Percentiles rank a stretch among this genome's conserved stretches.
phyloP scores from a whole-genome alignment of 2,797 vertebrate species.

The Premnoplex brunnescens region DNA sequence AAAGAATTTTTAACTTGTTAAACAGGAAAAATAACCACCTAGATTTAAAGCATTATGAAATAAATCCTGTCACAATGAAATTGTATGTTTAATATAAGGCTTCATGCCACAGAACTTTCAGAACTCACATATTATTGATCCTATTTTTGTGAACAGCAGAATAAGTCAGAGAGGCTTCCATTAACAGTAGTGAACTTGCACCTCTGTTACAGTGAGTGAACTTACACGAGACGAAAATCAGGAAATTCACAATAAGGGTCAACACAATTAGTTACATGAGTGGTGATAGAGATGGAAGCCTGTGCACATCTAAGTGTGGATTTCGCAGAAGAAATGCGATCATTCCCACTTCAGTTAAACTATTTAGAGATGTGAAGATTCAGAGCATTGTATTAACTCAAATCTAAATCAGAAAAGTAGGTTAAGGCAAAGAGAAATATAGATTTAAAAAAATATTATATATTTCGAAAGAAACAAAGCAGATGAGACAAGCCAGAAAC shows the following conservation, averaged over 20 bases:
- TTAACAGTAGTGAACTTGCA: not conserved
- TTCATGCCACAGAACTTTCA: not conserved
- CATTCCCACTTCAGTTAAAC: not conserved
- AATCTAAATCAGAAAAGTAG: not conserved
- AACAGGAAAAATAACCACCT: not conserved
- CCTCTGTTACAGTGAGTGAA: not conserved
- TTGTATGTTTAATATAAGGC: not conserved
- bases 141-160: not conserved
- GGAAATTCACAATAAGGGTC: not conserved
- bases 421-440: not conserved
- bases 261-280: not conserved
- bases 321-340: not conserved
- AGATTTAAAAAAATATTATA: not conserved
- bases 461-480: not conserved
- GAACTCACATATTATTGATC: not conserved
- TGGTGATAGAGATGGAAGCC: not conserved
- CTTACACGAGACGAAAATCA: not conserved
- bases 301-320: not conserved
- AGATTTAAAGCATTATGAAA: not conserved
- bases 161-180: not conserved
- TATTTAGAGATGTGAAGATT: not conserved
- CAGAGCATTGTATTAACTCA: not conserved
- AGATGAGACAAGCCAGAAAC: not conserved
- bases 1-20: not conserved
- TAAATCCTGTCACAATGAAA: not conserved